These are phyloP conservation scores for Sebastes nivosus DNA, from an alignment of 2,797 vertebrate genomes.

Conservation along the genomic window DNA sequence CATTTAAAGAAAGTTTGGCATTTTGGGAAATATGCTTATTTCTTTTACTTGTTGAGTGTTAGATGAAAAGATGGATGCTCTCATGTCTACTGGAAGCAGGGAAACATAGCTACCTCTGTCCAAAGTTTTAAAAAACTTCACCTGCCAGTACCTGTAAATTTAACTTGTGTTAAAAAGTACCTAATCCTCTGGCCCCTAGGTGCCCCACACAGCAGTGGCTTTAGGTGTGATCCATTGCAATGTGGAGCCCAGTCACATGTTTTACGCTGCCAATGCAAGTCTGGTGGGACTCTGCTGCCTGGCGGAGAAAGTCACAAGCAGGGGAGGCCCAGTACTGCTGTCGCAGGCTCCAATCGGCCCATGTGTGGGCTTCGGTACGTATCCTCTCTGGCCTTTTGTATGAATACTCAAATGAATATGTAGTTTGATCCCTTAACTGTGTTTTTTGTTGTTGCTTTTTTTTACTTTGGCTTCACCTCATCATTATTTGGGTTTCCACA, in stretches of 20 bases:
- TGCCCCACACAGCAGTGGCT: conserved; percentile 87
- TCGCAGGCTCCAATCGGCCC: conserved; percentile 90
- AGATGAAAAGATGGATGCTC: not conserved
- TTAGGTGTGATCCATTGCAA: conserved; percentile 88
- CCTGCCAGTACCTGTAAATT: not conserved
- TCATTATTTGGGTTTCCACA: not conserved
- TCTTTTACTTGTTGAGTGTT: not conserved
- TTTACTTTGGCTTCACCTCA: not conserved
- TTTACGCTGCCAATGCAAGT: conserved; percentile 89
- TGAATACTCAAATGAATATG: not conserved
- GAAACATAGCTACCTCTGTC: not conserved
- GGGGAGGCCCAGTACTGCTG: conserved; percentile 87
- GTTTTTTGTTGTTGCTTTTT: not conserved
- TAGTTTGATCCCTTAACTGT: not conserved
- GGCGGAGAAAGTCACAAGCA: conserved; percentile 82
- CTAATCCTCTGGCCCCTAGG: conserved; percentile 72
- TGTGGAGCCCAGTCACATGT: conserved; percentile 87
- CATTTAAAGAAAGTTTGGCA: not conserved
- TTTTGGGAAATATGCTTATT: not conserved
- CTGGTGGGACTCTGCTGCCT: conserved; percentile 93
- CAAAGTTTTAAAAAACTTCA: not conserved
- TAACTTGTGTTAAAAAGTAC: not conserved
- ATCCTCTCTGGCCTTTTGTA: not conserved
- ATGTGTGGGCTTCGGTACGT: conserved; percentile 92
- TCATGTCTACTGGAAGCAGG: not conserved